Evolutionary conservation across 2,113 vertebrate genomes (phyloP), one percentile per base, ranked within the genome.

Genomic region (Eurypyga helias): DNA sequence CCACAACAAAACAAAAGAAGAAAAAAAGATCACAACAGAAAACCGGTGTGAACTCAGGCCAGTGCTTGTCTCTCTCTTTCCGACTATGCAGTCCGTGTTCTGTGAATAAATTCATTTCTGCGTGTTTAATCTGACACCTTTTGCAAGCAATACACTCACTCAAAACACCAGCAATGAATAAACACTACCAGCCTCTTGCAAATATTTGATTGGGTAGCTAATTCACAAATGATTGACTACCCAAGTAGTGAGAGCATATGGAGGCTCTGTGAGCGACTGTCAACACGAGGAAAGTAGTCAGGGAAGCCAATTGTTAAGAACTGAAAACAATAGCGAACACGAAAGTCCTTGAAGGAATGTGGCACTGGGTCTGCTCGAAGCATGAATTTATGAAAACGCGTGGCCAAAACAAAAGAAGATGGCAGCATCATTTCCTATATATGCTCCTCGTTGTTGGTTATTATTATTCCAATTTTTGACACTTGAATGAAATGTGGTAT

Each of bases 381-480:
- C 66, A 82, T 66, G 94, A 87, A 97, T 97, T 97, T 97, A 96
- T 97, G 95, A 94, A 95, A 98, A 97, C 24, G 25, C 24, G 21
- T 75, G 91, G 83, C 93, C 95, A 78, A 97, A 97, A 97, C 96
- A 96, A 97, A 97, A 98, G 94, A 97, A 97, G 93, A 96, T 95
- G 95, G 97, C 87, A 96, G 86, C 91, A 52, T 92, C 77, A 13
- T 90, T 97, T 97, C 94, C 88, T 72, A 31, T 85, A 77, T 95
- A 43, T 72, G 67, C 82, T 95, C 25, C 93, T 97, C 29, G 13
- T 94, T 94, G 95, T 94, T 87, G 60, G 93, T 83, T 90, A 93
- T 96, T 96, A 90, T 97, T 98, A 98, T 97, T 98, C 95, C 97
- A 98, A 87, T 96, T 97, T 96, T 97, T 97, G 97, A 98, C 96